Evolutionary conservation across 1,140 invertebrate genomes (phyloP), one percentile per base, ranked within the genome.

Genomic region (Drosophila obscura): DNA sequence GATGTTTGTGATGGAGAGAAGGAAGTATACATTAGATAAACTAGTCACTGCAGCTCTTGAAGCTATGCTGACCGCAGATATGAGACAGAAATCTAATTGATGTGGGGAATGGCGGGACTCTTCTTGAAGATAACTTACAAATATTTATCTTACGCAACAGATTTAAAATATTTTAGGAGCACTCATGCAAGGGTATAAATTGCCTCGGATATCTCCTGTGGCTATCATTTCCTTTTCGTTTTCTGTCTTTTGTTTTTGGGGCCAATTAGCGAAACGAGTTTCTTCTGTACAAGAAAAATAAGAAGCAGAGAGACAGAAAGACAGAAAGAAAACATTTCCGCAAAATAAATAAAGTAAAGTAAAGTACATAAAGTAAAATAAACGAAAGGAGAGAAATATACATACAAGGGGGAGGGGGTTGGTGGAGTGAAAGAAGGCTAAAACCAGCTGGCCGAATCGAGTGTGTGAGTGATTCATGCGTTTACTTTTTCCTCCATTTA

Each of bases 391-490:
- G 22, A 4, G 22, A 24, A 24, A 24, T 24, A 24, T 24, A 24
- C 22, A 24, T 2, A 24, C 22, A 11, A n/a, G 7, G 24, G 13
- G 65, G 39, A 16, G 5, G 16, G 46, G 52, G 39, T 46, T 13
- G 15, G 44, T 24, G 11, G 48, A 55, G 59, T 52, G 22, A 52
- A 57, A 45, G 50, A 65, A 68, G 60, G 55, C 51, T 63, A 72
- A 72, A 80, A 80, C 72, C 73, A 61, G 77, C 76, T 79, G 75
- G 76, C 67, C 67, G 64, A 69, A 69, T 50, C 69, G 71, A 76
- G 73, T 62, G 56, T 56, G 50, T 80, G 82, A 59, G 82, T 87
- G 83, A 87, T 88, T 87, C 83, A 85, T 85, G 81, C 80, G 53
- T 74, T 75, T 55, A 57, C 48, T 75, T 79, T 31, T 16, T 39